phyloP scores from a whole-genome alignment of 2,113 vertebrate genomes.

The Elephas maximus region DNA sequence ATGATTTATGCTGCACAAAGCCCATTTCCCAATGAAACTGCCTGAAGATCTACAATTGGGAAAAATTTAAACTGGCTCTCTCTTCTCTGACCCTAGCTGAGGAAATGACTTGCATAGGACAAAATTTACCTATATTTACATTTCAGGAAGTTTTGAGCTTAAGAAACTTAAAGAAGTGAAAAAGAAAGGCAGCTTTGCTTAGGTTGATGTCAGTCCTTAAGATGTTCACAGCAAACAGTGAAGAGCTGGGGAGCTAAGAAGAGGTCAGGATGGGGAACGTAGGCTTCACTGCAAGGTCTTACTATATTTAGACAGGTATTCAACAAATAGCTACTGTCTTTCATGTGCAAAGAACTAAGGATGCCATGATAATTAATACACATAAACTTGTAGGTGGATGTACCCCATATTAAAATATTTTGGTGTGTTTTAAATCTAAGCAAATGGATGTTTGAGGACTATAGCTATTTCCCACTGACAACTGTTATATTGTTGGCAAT shows the following conservation, averaged over 20 bases:
- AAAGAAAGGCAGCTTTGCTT: neutral
- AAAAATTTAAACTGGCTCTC: conserved; percentile 6
- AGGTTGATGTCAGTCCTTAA: neutral
- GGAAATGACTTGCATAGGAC: neutral
- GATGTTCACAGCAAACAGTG: conserved; percentile 1
- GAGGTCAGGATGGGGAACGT: neutral
- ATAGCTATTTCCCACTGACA: neutral
- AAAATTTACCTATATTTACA: neutral
- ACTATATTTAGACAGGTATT: neutral
- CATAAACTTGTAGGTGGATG: neutral
- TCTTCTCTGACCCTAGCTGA: neutral
- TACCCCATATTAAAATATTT: neutral
- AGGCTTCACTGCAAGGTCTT: neutral
- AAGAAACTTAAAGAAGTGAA: neutral
- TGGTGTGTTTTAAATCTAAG: neutral
- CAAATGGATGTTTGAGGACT: neutral
- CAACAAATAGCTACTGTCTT: neutral
- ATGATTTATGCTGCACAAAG: conserved; percentile 40
- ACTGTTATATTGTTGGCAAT: neutral
- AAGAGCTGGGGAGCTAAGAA: neutral
- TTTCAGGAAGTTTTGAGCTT: neutral
- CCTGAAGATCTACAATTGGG: neutral
- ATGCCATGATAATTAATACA: neutral
- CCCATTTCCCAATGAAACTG: conserved; percentile 1
- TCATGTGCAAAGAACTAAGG: neutral